These are phyloP conservation scores for Sepiola atlantica DNA, from an alignment of 2,888 invertebrate species.

Conservation along the genomic window DNA sequence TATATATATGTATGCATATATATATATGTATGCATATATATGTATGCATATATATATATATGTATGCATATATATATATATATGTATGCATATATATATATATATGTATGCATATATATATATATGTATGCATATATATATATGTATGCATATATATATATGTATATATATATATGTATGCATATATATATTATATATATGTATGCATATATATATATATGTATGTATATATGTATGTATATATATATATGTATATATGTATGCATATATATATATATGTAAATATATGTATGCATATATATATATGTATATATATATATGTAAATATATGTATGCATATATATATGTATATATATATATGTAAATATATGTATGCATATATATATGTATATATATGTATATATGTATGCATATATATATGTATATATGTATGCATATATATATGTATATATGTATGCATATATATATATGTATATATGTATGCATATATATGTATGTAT, in stretches of 20 bases:
- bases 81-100: conserved; percentile 32
- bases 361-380: no score
- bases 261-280: neutral
- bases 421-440: neutral
- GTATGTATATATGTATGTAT: neutral
- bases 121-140: neutral
- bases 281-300: neutral
- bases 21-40: neutral
- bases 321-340: no score
- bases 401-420: neutral
- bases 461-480: neutral
- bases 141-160: conserved; percentile 32
- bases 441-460: neutral
- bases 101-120: conserved; percentile 32
- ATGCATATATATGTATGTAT: neutral
- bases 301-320: conserved; percentile 6
- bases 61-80: neutral
- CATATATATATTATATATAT: conserved; percentile 6
- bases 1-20: no score
- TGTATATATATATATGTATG: neutral
- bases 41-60: conserved; percentile 32
- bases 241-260: neutral
- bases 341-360: no score
- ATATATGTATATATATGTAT: no score
- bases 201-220: neutral